Evolutionary conservation across 2,113 vertebrate genomes (phyloP), one percentile per base, ranked within the genome.

Genomic region (Etheostoma spectabile): DNA sequence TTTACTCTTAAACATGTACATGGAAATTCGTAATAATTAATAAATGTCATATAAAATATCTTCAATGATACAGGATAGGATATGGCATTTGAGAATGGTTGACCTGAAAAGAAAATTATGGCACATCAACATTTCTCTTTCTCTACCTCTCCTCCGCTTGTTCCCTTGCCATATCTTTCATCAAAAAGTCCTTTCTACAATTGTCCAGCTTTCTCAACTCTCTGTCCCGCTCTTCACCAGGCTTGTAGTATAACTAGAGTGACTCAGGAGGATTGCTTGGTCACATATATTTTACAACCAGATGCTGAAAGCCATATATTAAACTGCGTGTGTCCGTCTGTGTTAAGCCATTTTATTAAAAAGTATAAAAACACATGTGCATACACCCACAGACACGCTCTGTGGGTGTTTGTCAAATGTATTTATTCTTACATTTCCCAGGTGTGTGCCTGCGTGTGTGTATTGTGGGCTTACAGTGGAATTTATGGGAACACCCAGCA

Each of bases 401-500:
- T 76, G 83, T 24, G 61, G 84, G 78, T 84, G 77, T 88, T 86
- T 83, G 71, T 72, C 60, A 82, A 79, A 88, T 82, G 86, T 91
- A 88, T 82, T 88, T 89, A 81, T 89, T 88, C 73, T 30, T 61
- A 67, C 33, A 63, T 75, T 66, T 82, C 74, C 77, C 82, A 89
- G 79, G 81, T 85, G 83, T 74, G 59, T 55, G 71, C 5, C 35
- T 48, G 51, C 27, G 63, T 53, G n/a, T 77, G 64, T 71, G 53
- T 66, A 60, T 78, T 24, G 19, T 82, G 66, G 52, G 76, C 61
- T 89, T 93, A 85, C 90, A 90, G 86, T 68, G 76, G 93, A 94
- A 95, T 96, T 96, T 95, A 95, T 94, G 80, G 90, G 92, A 94
- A 93, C 94, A 94, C 94, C 94, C 94, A 94, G 80, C 62, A 86